These are phyloP conservation scores for Netelia fuscicornis DNA, from an alignment of 2,888 invertebrate species.

Conservation along the genomic window DNA sequence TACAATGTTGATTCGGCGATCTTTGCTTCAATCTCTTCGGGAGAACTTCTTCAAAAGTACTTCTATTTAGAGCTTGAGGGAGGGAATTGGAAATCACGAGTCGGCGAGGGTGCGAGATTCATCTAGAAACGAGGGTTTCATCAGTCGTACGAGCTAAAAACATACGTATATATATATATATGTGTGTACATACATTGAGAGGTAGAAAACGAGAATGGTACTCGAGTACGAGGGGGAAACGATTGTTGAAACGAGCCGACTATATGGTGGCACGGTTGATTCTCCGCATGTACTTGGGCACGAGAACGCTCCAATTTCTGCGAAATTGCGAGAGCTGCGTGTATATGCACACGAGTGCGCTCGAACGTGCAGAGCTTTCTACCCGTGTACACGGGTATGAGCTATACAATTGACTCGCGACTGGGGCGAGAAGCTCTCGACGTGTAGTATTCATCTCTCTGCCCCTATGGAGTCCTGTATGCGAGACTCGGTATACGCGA, in stretches of 20 bases:
- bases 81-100: constrained; percentile 10
- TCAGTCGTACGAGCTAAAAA: constrained; percentile 32
- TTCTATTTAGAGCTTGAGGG: constrained; percentile 23
- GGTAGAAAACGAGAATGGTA: constrained; percentile 77
- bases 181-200: constrained; percentile 61
- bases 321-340: constrained; percentile 58
- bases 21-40: neutral
- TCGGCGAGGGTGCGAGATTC: constrained; percentile 20
- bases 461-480: constrained; percentile 15
- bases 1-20: neutral
- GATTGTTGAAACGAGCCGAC: constrained; percentile 44
- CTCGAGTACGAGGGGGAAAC: constrained; percentile 37
- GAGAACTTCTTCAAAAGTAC: neutral
- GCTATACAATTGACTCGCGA: constrained; percentile 32
- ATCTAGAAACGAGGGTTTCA: constrained; percentile 30
- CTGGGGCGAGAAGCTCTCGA: constrained; percentile 43
- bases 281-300: constrained; percentile 19
- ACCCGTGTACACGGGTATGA: constrained; percentile 70
- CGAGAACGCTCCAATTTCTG: constrained; percentile 61
- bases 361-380: constrained; percentile 70
- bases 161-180: too few relatives aligned
- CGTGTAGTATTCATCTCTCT: constrained; percentile 41
- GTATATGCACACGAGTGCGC: constrained; percentile 41
- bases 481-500: constrained; percentile 12
- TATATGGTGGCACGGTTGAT: constrained; percentile 1